Evolutionary conservation across 2,113 vertebrate species (phyloP).

Genomic region (Pituophis catenifer): DNA sequence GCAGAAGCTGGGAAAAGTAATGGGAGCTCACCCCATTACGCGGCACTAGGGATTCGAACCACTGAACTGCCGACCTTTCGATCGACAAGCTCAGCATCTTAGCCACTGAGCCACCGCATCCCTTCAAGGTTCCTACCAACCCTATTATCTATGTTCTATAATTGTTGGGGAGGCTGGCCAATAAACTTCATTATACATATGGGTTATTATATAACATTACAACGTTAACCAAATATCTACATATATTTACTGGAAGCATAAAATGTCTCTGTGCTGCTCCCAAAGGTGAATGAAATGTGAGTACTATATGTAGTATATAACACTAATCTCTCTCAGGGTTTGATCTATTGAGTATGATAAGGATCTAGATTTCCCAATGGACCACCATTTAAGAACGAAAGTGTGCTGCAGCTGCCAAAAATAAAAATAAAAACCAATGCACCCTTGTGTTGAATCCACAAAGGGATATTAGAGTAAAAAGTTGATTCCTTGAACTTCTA

Average conservation of each 20-base stretch:
- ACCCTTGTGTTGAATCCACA: neutral
- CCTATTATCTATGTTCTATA: neutral
- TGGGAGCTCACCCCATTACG: too few species aligned
- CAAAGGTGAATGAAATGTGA: neutral
- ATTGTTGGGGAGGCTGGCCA: neutral
- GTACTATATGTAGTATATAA: neutral
- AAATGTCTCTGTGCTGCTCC: neutral
- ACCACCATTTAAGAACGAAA: neutral
- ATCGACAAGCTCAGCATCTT: too few species aligned
- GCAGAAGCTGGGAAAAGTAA: too few species aligned
- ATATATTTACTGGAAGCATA: neutral
- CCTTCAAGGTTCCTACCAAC: neutral
- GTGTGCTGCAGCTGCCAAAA: neutral
- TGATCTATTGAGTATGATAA: neutral
- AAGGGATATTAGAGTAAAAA: neutral
- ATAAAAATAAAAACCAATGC: neutral
- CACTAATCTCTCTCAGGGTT: neutral
- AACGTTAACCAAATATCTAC: neutral
- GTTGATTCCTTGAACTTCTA: neutral
- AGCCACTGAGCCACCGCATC: too few species aligned
- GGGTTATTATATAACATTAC: neutral
- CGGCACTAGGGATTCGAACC: too few species aligned
- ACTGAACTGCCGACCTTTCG: too few species aligned
- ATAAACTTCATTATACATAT: neutral
- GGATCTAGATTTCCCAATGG: too few species aligned